Conservation (phyloP, 2,888 invertebrate genomes). For the Aradus depressus region DNA sequence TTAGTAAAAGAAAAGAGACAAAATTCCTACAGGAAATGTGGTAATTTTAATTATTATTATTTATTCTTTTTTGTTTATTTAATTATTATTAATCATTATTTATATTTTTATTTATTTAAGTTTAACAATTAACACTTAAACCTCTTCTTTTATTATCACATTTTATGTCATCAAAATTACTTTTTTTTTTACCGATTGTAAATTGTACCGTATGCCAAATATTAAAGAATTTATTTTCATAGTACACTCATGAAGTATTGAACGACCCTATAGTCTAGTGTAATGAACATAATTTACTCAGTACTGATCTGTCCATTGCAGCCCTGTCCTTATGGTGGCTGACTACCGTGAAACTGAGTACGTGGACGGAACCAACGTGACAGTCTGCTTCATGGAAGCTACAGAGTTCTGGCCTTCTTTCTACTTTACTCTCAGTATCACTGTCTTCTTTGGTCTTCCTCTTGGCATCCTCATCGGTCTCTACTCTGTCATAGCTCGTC, state of each 20-base stretch:
- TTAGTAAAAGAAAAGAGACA: no score
- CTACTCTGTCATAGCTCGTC: conserved; percentile 75
- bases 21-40: no score
- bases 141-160: no score
- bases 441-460: conserved; percentile 75
- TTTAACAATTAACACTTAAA: no score
- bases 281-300: background rate
- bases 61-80: no score
- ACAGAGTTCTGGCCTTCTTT: conserved; percentile 64
- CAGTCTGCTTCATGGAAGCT: conserved; percentile 71
- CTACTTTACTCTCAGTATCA: conserved; percentile 69
- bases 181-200: background rate
- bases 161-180: background rate
- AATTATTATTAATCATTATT: no score
- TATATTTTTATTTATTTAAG: no score
- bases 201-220: no score
- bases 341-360: conserved; percentile 60
- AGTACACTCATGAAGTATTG: no score
- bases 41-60: no score
- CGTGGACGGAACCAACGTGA: conserved; percentile 56
- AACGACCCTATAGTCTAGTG: background rate
- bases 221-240: no score
- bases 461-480: conserved; percentile 66
- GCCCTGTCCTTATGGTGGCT: conserved; percentile 75
- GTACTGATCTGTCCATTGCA: conserved; percentile 37